Evolutionary conservation across 2,797 vertebrate species (phyloP).

Genomic region (Melanotaenia nigrans): DNA sequence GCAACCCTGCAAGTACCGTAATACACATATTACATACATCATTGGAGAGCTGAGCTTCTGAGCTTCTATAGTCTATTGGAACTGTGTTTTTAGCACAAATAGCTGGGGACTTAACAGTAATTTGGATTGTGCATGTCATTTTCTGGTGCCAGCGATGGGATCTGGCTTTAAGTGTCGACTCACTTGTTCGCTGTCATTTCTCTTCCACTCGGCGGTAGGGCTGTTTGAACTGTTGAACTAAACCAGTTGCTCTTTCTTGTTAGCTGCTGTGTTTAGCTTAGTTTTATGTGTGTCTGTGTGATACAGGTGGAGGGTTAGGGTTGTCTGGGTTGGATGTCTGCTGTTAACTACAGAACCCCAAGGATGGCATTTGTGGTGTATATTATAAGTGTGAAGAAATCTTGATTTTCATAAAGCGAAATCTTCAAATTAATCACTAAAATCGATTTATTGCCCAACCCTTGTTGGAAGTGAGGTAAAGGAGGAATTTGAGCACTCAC

Average conservation of each 20-base stretch:
- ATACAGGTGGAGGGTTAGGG: too few relatives aligned
- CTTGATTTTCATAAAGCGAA: background rate
- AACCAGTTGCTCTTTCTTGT: background rate
- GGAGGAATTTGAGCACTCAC: constrained; percentile 24
- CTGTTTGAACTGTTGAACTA: background rate
- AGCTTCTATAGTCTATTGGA: background rate
- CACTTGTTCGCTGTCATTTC: background rate
- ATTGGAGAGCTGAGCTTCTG: background rate
- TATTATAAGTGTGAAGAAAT: background rate
- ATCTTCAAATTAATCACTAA: background rate
- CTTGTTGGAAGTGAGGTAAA: constrained; percentile 13
- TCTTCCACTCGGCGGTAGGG: background rate
- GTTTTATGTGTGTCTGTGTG: background rate
- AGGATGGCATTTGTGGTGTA: background rate
- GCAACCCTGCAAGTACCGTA: too few relatives aligned
- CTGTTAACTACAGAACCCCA: too few relatives aligned
- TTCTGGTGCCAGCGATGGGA: too few relatives aligned
- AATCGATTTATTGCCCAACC: background rate
- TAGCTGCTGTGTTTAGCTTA: background rate
- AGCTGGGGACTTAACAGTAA: background rate
- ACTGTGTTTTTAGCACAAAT: background rate
- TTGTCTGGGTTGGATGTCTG: too few relatives aligned
- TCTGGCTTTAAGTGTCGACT: too few relatives aligned
- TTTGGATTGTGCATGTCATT: too few relatives aligned
- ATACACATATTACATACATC: background rate